Conservation (phyloP, 2,888 invertebrate species). For the Phortica magna region DNA sequence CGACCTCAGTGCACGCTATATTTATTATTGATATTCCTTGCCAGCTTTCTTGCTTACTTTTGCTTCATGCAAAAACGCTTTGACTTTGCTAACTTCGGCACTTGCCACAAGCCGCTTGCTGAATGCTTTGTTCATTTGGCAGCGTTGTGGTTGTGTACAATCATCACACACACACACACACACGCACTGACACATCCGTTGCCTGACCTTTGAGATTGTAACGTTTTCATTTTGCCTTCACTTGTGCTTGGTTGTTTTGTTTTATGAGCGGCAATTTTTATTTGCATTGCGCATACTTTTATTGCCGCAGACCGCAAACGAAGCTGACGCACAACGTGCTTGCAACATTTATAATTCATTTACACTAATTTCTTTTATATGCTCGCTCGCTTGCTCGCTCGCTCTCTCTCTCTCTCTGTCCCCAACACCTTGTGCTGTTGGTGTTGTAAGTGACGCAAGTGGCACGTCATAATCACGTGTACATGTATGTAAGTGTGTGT, state of each 20-base stretch:
- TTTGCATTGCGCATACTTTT: background rate
- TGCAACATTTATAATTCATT: slow-evolving; percentile 68
- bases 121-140: no score
- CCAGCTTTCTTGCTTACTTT: no score
- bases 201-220: slow-evolving; percentile 3
- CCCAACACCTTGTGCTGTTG: background rate
- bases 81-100: no score
- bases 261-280: slow-evolving; percentile 5
- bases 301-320: background rate
- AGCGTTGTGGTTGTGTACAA: no score
- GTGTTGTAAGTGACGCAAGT: background rate
- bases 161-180: no score
- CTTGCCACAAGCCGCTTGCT: no score
- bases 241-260: background rate
- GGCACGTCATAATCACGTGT: background rate
- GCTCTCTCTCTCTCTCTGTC: background rate
- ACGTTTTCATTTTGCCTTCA: background rate
- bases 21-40: no score
- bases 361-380: slow-evolving; percentile 66
- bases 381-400: slow-evolving; percentile 53
- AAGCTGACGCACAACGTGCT: background rate
- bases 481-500: slow-evolving; percentile 17
- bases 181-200: background rate
- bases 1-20: background rate
- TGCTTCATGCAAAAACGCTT: no score